These are phyloP conservation scores for Mixornis gularis DNA, from an alignment of 2,113 vertebrate genomes.

Conservation along the genomic window DNA sequence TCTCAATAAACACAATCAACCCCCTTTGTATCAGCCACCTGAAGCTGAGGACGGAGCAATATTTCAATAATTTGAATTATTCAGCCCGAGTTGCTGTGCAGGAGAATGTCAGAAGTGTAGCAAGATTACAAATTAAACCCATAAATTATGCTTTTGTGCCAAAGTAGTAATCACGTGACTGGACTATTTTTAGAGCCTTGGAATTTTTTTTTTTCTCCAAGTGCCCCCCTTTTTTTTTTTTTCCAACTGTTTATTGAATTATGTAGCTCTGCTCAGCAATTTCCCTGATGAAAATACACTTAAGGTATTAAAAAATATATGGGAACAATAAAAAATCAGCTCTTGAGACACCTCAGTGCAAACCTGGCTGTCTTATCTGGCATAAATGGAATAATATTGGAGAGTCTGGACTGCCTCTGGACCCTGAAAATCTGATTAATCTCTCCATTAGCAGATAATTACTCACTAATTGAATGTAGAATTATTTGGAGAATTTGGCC, in stretches of 20 bases:
- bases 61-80: slow-evolving; percentile 46
- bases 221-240: background rate
- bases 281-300: slow-evolving; percentile 19
- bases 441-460: background rate
- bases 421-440: background rate
- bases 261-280: slow-evolving; percentile 40
- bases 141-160: slow-evolving; percentile 55
- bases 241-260: slow-evolving; percentile 50
- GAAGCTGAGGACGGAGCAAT: background rate
- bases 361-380: background rate
- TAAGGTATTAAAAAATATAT: background rate
- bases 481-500: background rate
- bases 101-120: slow-evolving; percentile 47
- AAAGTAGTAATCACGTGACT: slow-evolving; percentile 36
- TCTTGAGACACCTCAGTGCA: slow-evolving; percentile 1
- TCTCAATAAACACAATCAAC: background rate
- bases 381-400: background rate
- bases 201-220: background rate
- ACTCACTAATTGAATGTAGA: background rate
- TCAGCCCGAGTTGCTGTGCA: slow-evolving; percentile 1
- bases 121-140: slow-evolving; percentile 61
- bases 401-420: background rate
- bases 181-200: slow-evolving; percentile 47
- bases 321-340: slow-evolving; percentile 27
- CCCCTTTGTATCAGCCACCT: background rate